phyloP scores from a whole-genome alignment of 1,140 invertebrate genomes.

The Drosophila prosaltans region DNA sequence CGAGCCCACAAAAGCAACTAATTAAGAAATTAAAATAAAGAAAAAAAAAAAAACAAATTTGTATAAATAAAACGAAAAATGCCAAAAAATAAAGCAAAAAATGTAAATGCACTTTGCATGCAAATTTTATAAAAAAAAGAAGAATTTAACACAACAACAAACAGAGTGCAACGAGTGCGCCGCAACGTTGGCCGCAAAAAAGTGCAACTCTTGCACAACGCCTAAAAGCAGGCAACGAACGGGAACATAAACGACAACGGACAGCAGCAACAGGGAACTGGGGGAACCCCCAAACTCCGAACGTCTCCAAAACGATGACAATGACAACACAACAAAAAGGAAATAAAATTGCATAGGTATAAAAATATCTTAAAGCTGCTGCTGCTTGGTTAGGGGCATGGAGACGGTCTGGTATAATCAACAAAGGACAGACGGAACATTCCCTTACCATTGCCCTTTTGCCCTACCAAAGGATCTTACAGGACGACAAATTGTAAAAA shows the following conservation, averaged over 20 bases:
- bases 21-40: slow-evolving; percentile 80
- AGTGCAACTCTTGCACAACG: slow-evolving; percentile 75
- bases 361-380: slow-evolving; percentile 59
- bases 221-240: slow-evolving; percentile 48
- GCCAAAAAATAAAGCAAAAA: slow-evolving; percentile 41
- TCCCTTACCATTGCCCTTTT: background rate
- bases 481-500: slow-evolving; percentile 65
- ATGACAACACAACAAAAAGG: slow-evolving; percentile 62
- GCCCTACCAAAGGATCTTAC: background rate
- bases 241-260: slow-evolving; percentile 14
- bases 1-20: slow-evolving; percentile 68
- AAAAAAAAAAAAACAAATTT: slow-evolving; percentile 11
- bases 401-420: slow-evolving; percentile 9
- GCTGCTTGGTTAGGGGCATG: slow-evolving; percentile 11
- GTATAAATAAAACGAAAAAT: slow-evolving; percentile 26
- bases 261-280: background rate
- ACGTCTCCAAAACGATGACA: slow-evolving; percentile 54
- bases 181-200: slow-evolving; percentile 42
- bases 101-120: slow-evolving; percentile 73
- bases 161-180: slow-evolving; percentile 43
- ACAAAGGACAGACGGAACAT: slow-evolving; percentile 44
- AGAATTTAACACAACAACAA: slow-evolving; percentile 62
- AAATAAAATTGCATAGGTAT: slow-evolving; percentile 64
- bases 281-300: slow-evolving; percentile 27
- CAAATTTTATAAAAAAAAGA: slow-evolving; percentile 70